phyloP scores from a whole-genome alignment of 2,797 vertebrate genomes.

The Vespertilio murinus region DNA sequence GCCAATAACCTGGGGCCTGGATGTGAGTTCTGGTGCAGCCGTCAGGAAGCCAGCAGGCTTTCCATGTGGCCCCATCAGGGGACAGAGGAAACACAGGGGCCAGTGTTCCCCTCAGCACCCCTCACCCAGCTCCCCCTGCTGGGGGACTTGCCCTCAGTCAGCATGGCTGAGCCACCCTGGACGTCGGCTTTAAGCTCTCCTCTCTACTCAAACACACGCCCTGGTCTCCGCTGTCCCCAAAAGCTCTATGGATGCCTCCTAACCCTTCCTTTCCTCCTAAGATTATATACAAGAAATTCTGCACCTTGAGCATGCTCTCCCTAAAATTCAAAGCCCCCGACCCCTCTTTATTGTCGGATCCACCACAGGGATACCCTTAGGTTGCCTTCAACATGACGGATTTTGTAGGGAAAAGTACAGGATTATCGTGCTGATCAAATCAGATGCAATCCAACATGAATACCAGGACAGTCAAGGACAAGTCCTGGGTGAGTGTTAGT shows the following conservation, averaged over 20 bases:
- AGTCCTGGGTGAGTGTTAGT: not conserved
- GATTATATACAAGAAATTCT: not conserved
- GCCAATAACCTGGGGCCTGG: not conserved
- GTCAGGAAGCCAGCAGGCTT: not conserved
- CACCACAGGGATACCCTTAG: not conserved
- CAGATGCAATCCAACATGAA: not conserved
- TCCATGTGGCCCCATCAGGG: not conserved
- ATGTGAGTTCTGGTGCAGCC: not conserved
- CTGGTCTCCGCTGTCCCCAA: not conserved
- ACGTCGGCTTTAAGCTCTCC: not conserved
- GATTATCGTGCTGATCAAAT: not conserved
- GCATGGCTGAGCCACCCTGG: not conserved
- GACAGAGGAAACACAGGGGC: not conserved
- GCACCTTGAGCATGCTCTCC: not conserved
- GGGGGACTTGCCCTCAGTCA: not conserved
- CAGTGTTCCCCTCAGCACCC: not conserved
- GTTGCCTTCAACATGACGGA: not conserved
- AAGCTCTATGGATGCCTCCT: not conserved
- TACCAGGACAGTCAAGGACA: not conserved
- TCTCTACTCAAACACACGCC: not conserved
- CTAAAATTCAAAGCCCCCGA: not conserved
- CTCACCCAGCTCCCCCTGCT: not conserved
- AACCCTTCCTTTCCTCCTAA: conserved; percentile 16
- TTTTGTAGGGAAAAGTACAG: not conserved
- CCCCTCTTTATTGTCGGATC: not conserved